Evolutionary conservation across 2,888 invertebrate genomes (phyloP).

Genomic region (Ellobium chinense): DNA sequence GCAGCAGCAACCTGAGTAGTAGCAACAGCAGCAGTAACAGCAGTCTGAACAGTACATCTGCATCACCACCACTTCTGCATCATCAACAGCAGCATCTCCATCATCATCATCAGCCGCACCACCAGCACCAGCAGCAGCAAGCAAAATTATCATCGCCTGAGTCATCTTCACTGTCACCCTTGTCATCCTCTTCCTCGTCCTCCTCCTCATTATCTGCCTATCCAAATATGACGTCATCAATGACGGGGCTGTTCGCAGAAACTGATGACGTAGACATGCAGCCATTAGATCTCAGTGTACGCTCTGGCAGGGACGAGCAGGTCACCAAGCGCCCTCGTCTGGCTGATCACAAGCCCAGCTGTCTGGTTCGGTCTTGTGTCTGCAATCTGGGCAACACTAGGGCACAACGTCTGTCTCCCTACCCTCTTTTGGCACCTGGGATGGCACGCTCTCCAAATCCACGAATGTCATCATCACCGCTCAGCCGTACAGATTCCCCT

Average conservation of each 20-base stretch:
- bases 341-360: background rate
- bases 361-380: background rate
- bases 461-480: constrained; percentile 4
- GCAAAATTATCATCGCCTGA: background rate
- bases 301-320: background rate
- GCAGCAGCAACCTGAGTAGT: background rate
- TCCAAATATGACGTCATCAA: background rate
- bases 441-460: constrained; percentile 1
- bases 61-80: background rate
- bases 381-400: background rate
- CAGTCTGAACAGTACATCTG: background rate
- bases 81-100: background rate
- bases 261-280: constrained; percentile 1
- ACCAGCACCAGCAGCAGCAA: background rate
- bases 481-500: background rate
- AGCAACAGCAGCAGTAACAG: background rate
- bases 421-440: background rate
- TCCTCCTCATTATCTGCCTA: background rate
- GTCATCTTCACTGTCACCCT: background rate
- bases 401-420: background rate
- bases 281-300: constrained; percentile 29
- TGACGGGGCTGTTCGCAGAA: background rate
- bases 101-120: background rate
- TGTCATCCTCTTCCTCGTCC: background rate
- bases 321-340: background rate